Evolutionary conservation across 2,113 vertebrate genomes (phyloP).

Genomic region (Eidolon helvum): DNA sequence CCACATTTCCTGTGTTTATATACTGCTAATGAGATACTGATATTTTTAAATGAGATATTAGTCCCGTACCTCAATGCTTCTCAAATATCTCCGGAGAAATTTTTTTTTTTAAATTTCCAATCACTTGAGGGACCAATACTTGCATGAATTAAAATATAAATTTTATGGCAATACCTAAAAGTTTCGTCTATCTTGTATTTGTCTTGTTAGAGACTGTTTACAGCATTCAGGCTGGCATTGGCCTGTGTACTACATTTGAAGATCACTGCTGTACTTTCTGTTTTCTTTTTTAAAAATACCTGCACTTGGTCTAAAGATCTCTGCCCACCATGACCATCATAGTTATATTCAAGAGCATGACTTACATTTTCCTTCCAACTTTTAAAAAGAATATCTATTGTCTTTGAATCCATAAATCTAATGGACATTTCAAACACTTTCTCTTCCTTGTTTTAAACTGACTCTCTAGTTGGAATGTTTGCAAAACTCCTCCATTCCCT

Average conservation of each 20-base stretch:
- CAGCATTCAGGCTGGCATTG: not conserved
- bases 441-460: not conserved
- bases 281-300: not conserved
- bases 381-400: constrained; percentile 27
- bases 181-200: not conserved
- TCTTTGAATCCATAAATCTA: not conserved
- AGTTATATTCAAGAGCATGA: not conserved
- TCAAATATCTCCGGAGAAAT: constrained; percentile 20
- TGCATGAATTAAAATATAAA: constrained; percentile 14
- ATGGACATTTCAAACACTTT: not conserved
- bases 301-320: not conserved
- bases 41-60: not conserved
- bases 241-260: not conserved
- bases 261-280: not conserved
- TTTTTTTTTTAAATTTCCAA: not conserved
- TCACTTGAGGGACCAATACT: not conserved
- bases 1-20: not conserved
- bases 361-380: not conserved
- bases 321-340: not conserved
- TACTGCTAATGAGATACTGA: not conserved
- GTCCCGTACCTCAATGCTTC: not conserved
- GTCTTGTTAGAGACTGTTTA: not conserved
- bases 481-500: not conserved
- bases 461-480: not conserved
- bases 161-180: not conserved